These are phyloP conservation scores for Podiceps cristatus DNA, from an alignment of 2,113 vertebrate genomes.

Conservation along the genomic window DNA sequence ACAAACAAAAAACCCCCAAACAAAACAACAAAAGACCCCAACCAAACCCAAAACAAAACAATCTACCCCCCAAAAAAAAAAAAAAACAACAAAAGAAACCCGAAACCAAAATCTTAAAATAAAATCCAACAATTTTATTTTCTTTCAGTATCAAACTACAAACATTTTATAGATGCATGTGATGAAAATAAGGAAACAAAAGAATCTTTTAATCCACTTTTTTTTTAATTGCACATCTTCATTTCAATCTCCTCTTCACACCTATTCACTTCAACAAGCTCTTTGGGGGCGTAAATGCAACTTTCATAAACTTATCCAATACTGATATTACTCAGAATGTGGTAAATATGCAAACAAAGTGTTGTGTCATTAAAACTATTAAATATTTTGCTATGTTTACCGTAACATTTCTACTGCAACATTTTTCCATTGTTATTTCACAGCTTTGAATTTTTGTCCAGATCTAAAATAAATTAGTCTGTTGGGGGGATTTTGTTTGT, in stretches of 20 bases:
- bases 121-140: not conserved
- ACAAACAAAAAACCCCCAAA: no score
- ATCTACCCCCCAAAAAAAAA: no score
- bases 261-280: not conserved
- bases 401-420: not conserved
- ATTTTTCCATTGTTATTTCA: not conserved
- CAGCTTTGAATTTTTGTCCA: not conserved
- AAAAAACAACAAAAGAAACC: no score
- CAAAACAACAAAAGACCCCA: rapidly evolving
- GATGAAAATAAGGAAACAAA: not conserved
- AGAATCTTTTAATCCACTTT: not conserved
- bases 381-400: not conserved
- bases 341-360: not conserved
- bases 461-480: not conserved
- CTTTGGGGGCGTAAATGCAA: not conserved
- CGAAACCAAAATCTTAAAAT: no score
- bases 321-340: not conserved
- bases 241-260: not conserved
- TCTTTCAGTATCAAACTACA: not conserved
- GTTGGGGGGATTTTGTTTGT: no score
- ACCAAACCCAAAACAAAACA: no score
- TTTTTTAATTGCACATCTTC: not conserved
- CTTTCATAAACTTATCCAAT: not conserved
- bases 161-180: not conserved
- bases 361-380: not conserved